Evolutionary conservation across 1,140 invertebrate genomes (phyloP), one percentile per base, ranked within the genome.

Genomic region (Drosophila prosaltans): DNA sequence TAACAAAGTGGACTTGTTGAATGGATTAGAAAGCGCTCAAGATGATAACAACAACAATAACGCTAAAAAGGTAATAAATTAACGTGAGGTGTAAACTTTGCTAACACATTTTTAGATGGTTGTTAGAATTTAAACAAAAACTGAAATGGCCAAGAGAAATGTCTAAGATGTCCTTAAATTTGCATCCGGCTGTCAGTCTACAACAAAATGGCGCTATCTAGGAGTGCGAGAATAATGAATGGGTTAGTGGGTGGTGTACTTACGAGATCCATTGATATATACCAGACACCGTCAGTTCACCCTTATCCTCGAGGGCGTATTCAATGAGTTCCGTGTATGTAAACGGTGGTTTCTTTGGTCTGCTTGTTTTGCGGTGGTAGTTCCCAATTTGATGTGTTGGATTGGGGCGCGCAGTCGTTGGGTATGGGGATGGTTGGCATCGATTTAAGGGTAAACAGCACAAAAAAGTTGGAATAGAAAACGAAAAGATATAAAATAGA

Each of bases 231-330:
- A 24, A 28, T 51, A 39, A 28, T 54, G 26, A 55, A 16, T 26
- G 51, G 51, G 10, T 30, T 40, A 28, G 26, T 10, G 30, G 61
- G 43, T 28, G 39, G 59, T 16, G 51, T 83, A 96, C 97, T 97
- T 94, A 98, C 97, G 96, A 97, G 78, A 98, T 98, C 97, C 97
- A 97, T 74, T 96, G 95, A 92, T 98, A 98, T 81, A 98, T 97
- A 36, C 95, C 96, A 6, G 97, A 97, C n/a, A 97, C 97, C 1
- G 97, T 97, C 55, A 98, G 93, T 92, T 97, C 96, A 55, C 96
- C 96, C 82, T 95, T 96, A 90, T 97, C 97, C 80, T 95, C 94
- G 57, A 98, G 91, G 51, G 97, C 97, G 84, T 96, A 95, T 92
- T 97, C 96, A 72, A 98, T 97, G 64, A 98, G 93, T 91, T 98